Conservation (phyloP, 1,140 invertebrate genomes). For the Heliconius nattereri region DNA sequence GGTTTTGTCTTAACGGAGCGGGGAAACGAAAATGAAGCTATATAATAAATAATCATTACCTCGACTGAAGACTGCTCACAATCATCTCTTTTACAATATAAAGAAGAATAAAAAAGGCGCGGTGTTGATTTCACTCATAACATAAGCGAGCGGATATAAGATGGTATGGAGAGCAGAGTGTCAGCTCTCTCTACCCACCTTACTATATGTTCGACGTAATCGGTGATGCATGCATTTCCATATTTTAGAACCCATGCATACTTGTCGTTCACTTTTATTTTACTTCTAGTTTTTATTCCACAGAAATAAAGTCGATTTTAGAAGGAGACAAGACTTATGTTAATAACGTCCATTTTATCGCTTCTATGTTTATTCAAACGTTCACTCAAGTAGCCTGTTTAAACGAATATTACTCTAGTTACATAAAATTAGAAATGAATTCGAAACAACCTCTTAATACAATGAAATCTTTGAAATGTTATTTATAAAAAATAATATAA, state of each 20-base stretch:
- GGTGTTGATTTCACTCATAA: no score
- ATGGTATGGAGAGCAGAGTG: no score
- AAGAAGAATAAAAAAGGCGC: no score
- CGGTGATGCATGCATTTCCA: no score
- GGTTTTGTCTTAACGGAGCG: no score
- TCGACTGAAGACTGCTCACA: no score
- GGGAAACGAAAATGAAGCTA: no score
- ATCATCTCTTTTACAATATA: no score
- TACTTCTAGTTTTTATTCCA: slow-evolving; percentile 5
- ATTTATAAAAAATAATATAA: background rate
- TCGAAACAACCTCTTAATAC: background rate
- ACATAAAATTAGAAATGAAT: slow-evolving; percentile 11
- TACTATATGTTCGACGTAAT: no score
- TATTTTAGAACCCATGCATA: background rate
- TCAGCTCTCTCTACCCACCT: no score
- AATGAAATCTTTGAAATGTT: background rate
- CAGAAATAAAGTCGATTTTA: slow-evolving; percentile 5
- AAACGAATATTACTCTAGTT: slow-evolving; percentile 15
- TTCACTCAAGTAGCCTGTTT: background rate
- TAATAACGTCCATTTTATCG: slow-evolving; percentile 2
- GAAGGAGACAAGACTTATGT: background rate
- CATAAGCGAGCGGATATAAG: no score
- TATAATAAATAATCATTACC: no score
- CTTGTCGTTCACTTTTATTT: background rate
- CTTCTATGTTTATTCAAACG: slow-evolving; percentile 3